Evolutionary conservation across 2,797 vertebrate genomes (phyloP).

Genomic region (Malacoraja senta): DNA sequence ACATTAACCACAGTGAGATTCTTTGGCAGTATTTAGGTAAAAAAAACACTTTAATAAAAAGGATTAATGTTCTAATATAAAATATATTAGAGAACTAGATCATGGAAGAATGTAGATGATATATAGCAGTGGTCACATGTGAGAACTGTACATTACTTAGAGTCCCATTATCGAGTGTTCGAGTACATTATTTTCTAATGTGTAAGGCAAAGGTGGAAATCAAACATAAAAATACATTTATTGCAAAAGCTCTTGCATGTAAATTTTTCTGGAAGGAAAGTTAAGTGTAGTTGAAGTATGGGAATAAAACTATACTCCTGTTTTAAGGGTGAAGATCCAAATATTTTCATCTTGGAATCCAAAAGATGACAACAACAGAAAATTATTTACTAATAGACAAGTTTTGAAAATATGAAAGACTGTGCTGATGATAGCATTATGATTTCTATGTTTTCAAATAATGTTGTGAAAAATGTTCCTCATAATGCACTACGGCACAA

Average conservation of each 20-base stretch:
- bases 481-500: background rate
- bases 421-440: background rate
- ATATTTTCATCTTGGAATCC: background rate
- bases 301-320: background rate
- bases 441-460: background rate
- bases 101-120: slow-evolving; percentile 69
- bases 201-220: slow-evolving; percentile 72
- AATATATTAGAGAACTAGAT: slow-evolving; percentile 33
- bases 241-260: slow-evolving; percentile 6
- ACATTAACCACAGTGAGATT: background rate
- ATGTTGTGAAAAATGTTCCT: background rate
- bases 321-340: background rate
- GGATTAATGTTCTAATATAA: slow-evolving; percentile 31
- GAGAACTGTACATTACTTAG: slow-evolving; percentile 87
- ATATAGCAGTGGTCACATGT: slow-evolving; percentile 79
- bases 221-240: slow-evolving; percentile 31
- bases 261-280: slow-evolving; percentile 3
- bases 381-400: background rate
- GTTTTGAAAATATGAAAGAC: background rate
- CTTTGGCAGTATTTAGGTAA: slow-evolving; percentile 9
- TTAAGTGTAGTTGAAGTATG: slow-evolving; percentile 9
- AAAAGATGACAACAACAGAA: background rate
- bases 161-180: slow-evolving; percentile 78
- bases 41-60: slow-evolving; percentile 9
- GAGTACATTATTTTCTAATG: slow-evolving; percentile 97